phyloP scores from a whole-genome alignment of 2,113 vertebrate genomes.

The Corythaixoides concolor region DNA sequence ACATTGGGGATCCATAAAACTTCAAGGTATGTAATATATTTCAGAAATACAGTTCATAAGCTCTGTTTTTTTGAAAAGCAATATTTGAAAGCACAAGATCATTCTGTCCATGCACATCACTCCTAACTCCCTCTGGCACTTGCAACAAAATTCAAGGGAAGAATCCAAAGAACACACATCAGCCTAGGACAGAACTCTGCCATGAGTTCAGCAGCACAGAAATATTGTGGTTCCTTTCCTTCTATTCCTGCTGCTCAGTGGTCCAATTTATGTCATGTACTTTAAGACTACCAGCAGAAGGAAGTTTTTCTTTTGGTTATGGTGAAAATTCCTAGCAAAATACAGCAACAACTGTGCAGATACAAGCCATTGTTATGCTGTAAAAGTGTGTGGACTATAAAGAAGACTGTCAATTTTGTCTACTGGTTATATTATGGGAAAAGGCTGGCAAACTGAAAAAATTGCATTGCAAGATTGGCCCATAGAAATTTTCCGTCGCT shows the following conservation, averaged over 20 bases:
- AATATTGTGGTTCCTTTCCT: neutral
- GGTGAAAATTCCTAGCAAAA: neutral
- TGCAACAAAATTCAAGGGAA: neutral
- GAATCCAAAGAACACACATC: neutral
- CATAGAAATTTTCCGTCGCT: neutral
- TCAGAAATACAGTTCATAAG: slow-evolving; percentile 35
- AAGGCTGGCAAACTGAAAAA: neutral
- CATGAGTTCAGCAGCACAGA: neutral
- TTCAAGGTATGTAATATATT: slow-evolving; percentile 14
- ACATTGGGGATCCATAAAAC: slow-evolving; percentile 28
- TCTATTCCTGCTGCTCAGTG: neutral
- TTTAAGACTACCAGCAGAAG: neutral
- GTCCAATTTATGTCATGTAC: neutral
- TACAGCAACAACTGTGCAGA: neutral
- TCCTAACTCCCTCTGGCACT: neutral
- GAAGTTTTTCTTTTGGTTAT: neutral
- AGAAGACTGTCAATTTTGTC: neutral
- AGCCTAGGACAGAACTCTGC: neutral
- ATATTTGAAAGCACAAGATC: slow-evolving; percentile 40
- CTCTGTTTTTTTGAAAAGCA: neutral
- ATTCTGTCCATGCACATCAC: neutral
- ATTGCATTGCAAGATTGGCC: neutral
- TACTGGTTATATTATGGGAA: neutral
- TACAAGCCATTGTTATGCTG: neutral
- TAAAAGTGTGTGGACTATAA: neutral